Evolutionary conservation across 2,888 invertebrate genomes (phyloP).

Genomic region (Margaritifera margaritifera): DNA sequence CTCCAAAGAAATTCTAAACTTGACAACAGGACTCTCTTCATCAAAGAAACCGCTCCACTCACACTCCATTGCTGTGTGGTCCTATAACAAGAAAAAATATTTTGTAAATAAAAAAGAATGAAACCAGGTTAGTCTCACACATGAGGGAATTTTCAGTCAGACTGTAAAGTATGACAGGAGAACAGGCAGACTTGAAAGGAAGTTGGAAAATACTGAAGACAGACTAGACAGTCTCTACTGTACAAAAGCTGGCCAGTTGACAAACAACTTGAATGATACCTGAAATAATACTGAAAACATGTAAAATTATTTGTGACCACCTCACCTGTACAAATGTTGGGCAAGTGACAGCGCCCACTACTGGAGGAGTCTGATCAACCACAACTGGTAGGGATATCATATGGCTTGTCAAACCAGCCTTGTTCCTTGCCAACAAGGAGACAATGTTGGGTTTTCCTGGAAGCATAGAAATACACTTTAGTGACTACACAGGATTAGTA

Average conservation of each 20-base stretch:
- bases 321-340: constrained; percentile 32
- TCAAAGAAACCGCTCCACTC: constrained; percentile 39
- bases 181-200: too few species aligned
- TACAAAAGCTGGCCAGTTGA: too few species aligned
- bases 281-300: too few species aligned
- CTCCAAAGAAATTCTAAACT: constrained; percentile 26
- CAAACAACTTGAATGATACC: too few species aligned
- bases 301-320: too few species aligned
- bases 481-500: too few species aligned
- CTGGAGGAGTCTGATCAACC: constrained; percentile 27
- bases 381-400: constrained; percentile 25
- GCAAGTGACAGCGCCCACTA: constrained; percentile 23
- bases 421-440: constrained; percentile 26
- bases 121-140: too few species aligned
- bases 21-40: constrained; percentile 27
- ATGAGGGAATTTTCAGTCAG: too few species aligned
- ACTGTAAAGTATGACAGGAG: too few species aligned
- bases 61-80: constrained; percentile 23
- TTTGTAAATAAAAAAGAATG: too few species aligned
- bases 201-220: too few species aligned
- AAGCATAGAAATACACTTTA: neutral
- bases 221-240: too few species aligned
- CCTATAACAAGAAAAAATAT: constrained; percentile 2
- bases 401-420: constrained; percentile 23
- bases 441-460: constrained; percentile 36